A percentile compares a stretch with the other conserved stretches of the same genome.
Conservation (phyloP, 2,113 vertebrate genomes). For the Macroglossus sobrinus region DNA sequence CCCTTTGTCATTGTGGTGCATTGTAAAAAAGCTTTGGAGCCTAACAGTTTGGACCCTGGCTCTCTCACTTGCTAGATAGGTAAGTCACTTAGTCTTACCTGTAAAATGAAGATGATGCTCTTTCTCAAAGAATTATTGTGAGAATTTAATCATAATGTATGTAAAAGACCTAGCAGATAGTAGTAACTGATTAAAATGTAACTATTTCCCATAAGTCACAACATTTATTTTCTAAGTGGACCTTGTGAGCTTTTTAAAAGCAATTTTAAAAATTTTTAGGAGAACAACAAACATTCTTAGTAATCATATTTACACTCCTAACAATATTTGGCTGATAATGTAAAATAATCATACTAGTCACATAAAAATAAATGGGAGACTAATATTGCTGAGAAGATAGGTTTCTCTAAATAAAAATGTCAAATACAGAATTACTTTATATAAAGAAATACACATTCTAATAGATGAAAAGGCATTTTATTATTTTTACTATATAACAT, state of each 20-base stretch:
- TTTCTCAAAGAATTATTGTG: background rate
- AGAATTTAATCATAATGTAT: background rate
- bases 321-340: background rate
- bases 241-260: background rate
- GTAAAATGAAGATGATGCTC: background rate
- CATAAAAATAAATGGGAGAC: constrained; percentile 12
- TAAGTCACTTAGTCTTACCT: background rate
- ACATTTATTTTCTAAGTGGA: background rate
- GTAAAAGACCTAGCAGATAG: background rate
- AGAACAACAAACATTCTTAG: background rate
- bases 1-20: background rate
- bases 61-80: background rate
- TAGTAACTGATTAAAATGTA: background rate
- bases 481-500: constrained; percentile 36
- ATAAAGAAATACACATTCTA: constrained; percentile 27
- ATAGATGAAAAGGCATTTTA: constrained; percentile 12
- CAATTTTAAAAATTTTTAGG: background rate
- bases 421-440: constrained; percentile 14
- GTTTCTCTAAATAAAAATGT: constrained; percentile 22
- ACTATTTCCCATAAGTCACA: background rate
- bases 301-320: background rate
- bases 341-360: constrained; percentile 7
- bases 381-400: constrained; percentile 2
- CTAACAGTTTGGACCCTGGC: background rate
- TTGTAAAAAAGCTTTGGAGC: background rate